phyloP scores from a whole-genome alignment of 2,888 invertebrate species.

The Folsomia manolachei region DNA sequence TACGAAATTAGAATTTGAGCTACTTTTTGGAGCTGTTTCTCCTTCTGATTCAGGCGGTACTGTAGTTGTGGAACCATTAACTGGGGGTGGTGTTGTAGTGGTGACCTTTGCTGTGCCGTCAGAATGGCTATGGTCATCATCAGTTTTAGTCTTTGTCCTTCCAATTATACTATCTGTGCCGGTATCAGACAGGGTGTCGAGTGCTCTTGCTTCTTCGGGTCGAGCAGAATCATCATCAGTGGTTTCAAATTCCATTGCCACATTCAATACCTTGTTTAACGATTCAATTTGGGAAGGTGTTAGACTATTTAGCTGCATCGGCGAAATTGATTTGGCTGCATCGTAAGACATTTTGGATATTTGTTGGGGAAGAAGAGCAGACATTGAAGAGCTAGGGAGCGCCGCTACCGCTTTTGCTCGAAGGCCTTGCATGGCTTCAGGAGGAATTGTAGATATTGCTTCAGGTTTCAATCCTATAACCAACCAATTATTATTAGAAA shows the following conservation, averaged over 20 bases:
- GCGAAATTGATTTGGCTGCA: slow-evolving; percentile 35
- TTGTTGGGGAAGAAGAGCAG: slow-evolving; percentile 33
- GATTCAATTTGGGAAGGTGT: slow-evolving; percentile 27
- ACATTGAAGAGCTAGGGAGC: slow-evolving; percentile 28
- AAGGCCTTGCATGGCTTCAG: slow-evolving; percentile 45
- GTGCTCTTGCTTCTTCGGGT: background rate
- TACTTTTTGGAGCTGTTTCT: background rate
- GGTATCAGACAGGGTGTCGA: background rate
- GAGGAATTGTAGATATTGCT: slow-evolving; percentile 34
- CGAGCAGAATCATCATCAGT: background rate
- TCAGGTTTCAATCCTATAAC: slow-evolving; percentile 44
- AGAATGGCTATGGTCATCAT: slow-evolving; percentile 4
- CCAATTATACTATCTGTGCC: background rate
- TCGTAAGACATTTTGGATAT: slow-evolving; percentile 37
- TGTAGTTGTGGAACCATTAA: background rate
- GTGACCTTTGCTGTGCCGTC: background rate
- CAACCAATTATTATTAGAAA: background rate
- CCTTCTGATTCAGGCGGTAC: background rate
- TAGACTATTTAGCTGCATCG: slow-evolving; percentile 25
- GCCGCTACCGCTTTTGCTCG: slow-evolving; percentile 38
- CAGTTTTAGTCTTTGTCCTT: background rate
- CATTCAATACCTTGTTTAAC: slow-evolving; percentile 27
- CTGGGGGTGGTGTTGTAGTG: background rate
- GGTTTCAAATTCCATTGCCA: slow-evolving; percentile 23
- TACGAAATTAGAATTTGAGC: background rate